Percentiles rank a stretch among this genome's conserved stretches.
Evolutionary conservation across 2,797 vertebrate species (phyloP).

Genomic region (Melanotaenia nigrans): DNA sequence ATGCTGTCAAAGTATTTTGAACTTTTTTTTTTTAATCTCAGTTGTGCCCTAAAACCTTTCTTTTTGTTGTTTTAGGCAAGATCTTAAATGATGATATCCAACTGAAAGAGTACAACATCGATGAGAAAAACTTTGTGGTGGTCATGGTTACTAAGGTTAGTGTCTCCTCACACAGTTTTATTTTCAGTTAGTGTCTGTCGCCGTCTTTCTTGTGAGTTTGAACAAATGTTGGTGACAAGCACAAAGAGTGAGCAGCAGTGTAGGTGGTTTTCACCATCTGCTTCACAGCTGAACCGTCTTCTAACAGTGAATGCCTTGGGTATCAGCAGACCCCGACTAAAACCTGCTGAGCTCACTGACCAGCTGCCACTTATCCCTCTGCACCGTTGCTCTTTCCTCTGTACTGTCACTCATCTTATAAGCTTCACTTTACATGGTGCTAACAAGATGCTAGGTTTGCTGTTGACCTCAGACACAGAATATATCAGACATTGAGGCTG

Average conservation of each 20-base stretch:
- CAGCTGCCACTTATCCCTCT: too few relatives aligned
- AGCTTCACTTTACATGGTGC: background rate
- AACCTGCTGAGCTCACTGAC: too few relatives aligned
- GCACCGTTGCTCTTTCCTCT: background rate
- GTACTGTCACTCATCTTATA: too few relatives aligned
- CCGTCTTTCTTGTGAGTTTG: background rate
- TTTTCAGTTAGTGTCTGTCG: background rate
- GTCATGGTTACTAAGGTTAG: conserved; percentile 87
- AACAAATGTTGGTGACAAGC: background rate
- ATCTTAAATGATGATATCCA: conserved; percentile 83
- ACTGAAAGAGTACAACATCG: conserved; percentile 85
- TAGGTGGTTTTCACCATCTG: too few relatives aligned
- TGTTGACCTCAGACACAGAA: too few relatives aligned
- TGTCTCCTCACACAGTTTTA: background rate
- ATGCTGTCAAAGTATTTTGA: too few relatives aligned
- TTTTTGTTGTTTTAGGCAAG: conserved; percentile 72
- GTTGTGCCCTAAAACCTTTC: conserved; percentile 5
- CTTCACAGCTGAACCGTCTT: background rate
- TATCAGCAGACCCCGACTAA: too few relatives aligned
- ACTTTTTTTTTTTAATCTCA: too few relatives aligned
- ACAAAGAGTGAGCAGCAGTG: background rate
- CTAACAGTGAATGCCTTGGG: too few relatives aligned
- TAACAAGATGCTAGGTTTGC: background rate
- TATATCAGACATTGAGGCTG: background rate
- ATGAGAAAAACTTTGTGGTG: conserved; percentile 87